phyloP scores from a whole-genome alignment of 1,140 invertebrate species.

The Neocloeon triangulifer region DNA sequence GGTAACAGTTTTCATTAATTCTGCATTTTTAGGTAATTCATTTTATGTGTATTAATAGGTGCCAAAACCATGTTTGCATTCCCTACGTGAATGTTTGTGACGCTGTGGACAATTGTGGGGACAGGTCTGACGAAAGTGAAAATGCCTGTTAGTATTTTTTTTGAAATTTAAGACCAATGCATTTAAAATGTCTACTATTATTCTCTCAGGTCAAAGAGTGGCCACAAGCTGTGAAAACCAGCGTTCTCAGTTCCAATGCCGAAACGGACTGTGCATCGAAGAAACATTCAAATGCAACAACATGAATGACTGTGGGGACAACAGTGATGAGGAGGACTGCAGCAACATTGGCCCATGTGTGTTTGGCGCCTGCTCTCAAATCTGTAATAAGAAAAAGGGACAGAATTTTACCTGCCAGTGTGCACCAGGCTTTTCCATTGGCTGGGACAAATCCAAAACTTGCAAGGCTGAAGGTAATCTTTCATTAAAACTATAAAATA shows the following conservation, averaged over 20 bases:
- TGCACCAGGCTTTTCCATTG: conserved; percentile 29
- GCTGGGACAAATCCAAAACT: conserved; percentile 12
- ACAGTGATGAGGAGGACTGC: conserved; percentile 33
- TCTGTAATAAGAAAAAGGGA: conserved; percentile 41
- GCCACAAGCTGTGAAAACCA: conserved; percentile 3
- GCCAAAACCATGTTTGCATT: conserved; percentile 23
- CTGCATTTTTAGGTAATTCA: no score
- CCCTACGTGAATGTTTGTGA: conserved; percentile 29
- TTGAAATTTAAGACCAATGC: no score
- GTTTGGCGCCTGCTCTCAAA: conserved; percentile 49
- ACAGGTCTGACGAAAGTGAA: conserved; percentile 23
- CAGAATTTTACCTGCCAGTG: conserved; percentile 36
- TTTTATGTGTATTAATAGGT: no score
- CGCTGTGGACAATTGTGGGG: conserved; percentile 35
- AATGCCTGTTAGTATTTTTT: conserved; percentile 14
- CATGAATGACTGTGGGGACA: conserved; percentile 32
- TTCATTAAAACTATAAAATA: not conserved
- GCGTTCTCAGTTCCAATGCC: conserved; percentile 31
- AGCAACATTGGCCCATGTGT: conserved; percentile 20
- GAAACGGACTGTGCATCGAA: conserved; percentile 40
- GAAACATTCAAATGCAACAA: conserved; percentile 23
- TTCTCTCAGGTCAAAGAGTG: conserved; percentile 5
- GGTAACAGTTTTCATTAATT: conserved; percentile 10
- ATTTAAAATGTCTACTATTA: conserved; percentile 1
- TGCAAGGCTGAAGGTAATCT: conserved; percentile 18